Evolutionary conservation across 2,113 vertebrate species (phyloP).

Genomic region (Passer montanus): DNA sequence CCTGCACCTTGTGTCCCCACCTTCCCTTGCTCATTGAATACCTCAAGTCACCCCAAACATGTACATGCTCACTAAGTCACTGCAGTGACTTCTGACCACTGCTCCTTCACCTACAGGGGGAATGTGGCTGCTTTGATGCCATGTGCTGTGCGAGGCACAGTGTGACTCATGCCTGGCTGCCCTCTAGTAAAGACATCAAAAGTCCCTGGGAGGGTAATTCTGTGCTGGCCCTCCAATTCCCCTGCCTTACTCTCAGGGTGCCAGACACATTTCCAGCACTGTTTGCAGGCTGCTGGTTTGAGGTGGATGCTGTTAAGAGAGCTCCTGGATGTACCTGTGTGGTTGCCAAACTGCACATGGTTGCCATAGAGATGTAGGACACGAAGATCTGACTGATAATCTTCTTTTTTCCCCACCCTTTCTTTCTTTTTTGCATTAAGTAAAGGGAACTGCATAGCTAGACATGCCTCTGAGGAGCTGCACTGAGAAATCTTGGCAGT

Average conservation of each 20-base stretch:
- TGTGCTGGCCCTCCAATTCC: not conserved
- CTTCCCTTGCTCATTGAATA: not conserved
- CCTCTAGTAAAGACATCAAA: not conserved
- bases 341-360: not conserved
- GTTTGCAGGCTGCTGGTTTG: not conserved
- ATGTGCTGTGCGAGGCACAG: not conserved
- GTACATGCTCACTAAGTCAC: not conserved
- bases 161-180: not conserved
- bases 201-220: not conserved
- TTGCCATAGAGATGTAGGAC: conserved; percentile 69
- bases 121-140: not conserved
- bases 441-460: not conserved
- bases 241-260: not conserved
- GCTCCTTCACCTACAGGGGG: not conserved
- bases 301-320: not conserved
- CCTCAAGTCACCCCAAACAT: not conserved
- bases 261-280: not conserved
- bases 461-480: not conserved
- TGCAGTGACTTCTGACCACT: not conserved
- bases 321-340: not conserved
- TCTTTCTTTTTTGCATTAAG: not conserved
- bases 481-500: not conserved
- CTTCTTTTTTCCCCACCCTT: not conserved
- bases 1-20: not conserved
- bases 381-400: not conserved